Percentiles rank a stretch among this genome's conserved stretches.
Conservation (phyloP, 2,113 vertebrate genomes). For the Sinocyclocheilus anophthalmus region DNA sequence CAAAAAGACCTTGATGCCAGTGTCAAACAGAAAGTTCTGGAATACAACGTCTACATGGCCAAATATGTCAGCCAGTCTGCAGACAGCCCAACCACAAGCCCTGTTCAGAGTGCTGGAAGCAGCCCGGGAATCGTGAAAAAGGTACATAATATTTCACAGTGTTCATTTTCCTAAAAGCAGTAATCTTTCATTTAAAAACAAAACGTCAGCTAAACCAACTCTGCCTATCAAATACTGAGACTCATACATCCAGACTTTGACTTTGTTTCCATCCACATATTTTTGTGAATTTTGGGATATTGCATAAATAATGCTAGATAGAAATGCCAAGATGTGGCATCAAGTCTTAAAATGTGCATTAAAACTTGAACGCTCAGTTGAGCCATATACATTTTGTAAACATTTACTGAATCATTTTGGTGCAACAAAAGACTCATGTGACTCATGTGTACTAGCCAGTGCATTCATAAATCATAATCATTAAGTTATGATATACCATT, state of each 20-base stretch:
- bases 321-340: too few species aligned
- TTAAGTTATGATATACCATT: too few species aligned
- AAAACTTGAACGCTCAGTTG: too few species aligned
- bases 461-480: too few species aligned
- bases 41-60: conserved; percentile 94
- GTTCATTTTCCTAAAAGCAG: background rate
- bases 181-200: background rate
- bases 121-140: conserved; percentile 88
- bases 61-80: conserved; percentile 83
- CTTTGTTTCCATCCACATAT: background rate
- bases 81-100: conserved; percentile 81
- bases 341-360: too few species aligned
- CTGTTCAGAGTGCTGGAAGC: conserved; percentile 84
- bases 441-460: too few species aligned
- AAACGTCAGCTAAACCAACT: too few species aligned
- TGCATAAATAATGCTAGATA: too few species aligned
- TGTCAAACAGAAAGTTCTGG: conserved; percentile 85
- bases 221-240: background rate
- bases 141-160: conserved; percentile 69
- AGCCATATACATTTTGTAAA: too few species aligned
- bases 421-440: too few species aligned
- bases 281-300: too few species aligned
- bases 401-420: too few species aligned
- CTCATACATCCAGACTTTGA: background rate
- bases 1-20: conserved; percentile 80